Base-by-base conservation (phyloP, 2,113 vertebrate species). In the Oreochromis niloticus region DNA sequence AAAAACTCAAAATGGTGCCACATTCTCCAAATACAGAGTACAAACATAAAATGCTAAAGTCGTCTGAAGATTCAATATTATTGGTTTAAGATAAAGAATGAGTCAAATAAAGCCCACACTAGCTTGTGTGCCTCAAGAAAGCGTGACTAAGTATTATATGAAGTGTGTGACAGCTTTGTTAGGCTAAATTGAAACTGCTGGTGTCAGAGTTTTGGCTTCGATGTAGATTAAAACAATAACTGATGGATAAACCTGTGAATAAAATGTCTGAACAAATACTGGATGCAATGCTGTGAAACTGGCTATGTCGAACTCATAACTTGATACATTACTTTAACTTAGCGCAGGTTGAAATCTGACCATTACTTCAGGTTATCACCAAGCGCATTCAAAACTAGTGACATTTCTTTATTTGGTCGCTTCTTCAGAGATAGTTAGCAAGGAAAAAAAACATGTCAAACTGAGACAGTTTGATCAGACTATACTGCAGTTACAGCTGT, bases 301-400 rank as follows among this genome's bases (percentile, higher is more conserved):
- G 71, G 16, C 13, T 12, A 7, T 9, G 0, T 1, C 32, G 27
- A 52, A 50, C 46, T 78, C 27, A 13, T 32, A 52, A 34, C 6
- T 6, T 34, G 43, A 78, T 8, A 11, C 3, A 11, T 78, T 19
- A 75, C 27, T 52, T 52, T 32, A 78, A n/a, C 41, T 4, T 50
- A 12, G 46, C 0, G 4, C 16, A 19, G 46, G 46, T 4, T 19
- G 27, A 75, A 50, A 50, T 10, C 4, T 30, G 6, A 32, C 16
- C 16, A 32, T 1, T 50, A 75, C 10, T 78, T 78, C 24, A 50
- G 14, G 9, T 78, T 50, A 19, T 24, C 16, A 19, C 71, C 2
- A 0, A 7, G 27, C 4, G 14, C 24, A 12, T 19, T 11, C 14
- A 11, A 30, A 75, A 0, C 41, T 3, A 0, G 4, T 50, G 43